Percentiles rank a stretch among this genome's conserved stretches.
Evolutionary conservation across 2,888 invertebrate genomes (phyloP).

Genomic region (Parnassius orleans): DNA sequence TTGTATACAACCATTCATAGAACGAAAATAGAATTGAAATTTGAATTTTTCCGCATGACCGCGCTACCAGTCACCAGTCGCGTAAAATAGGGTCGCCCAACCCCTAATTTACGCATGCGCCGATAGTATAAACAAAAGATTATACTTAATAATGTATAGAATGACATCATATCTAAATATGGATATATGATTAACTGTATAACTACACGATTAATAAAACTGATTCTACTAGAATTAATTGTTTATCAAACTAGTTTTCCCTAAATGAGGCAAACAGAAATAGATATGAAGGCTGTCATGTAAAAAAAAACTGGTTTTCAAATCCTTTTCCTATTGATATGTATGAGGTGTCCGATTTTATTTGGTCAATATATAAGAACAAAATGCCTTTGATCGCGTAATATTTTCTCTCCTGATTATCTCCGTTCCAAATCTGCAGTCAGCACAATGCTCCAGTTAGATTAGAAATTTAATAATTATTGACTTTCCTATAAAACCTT

Average conservation of each 20-base stretch:
- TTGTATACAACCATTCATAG: slow-evolving; percentile 55
- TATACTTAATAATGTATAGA: neutral
- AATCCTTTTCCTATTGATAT: neutral
- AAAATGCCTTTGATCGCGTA: neutral
- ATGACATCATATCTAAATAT: slow-evolving; percentile 25
- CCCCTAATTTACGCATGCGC: slow-evolving; percentile 21
- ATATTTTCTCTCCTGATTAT: neutral
- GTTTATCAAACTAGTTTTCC: too few relatives aligned
- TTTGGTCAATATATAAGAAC: neutral
- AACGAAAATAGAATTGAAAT: slow-evolving; percentile 42
- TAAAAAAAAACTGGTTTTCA: neutral
- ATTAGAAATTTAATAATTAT: slow-evolving; percentile 39
- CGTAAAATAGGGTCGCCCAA: neutral
- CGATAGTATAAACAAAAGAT: slow-evolving; percentile 3
- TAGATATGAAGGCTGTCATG: neutral
- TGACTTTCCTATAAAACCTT: slow-evolving; percentile 50
- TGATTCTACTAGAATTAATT: too few relatives aligned
- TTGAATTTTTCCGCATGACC: slow-evolving; percentile 46
- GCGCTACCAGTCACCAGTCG: slow-evolving; percentile 18
- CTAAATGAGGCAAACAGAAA: too few relatives aligned
- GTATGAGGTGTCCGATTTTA: neutral
- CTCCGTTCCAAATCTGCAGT: slow-evolving; percentile 4
- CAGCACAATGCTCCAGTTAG: slow-evolving; percentile 17
- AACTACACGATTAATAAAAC: too few relatives aligned
- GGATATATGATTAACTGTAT: slow-evolving; percentile 8